A percentile compares a stretch with the other conserved stretches of the same genome.
Conservation (phyloP, 1,140 invertebrate genomes). For the Bradynema listronoti region DNA sequence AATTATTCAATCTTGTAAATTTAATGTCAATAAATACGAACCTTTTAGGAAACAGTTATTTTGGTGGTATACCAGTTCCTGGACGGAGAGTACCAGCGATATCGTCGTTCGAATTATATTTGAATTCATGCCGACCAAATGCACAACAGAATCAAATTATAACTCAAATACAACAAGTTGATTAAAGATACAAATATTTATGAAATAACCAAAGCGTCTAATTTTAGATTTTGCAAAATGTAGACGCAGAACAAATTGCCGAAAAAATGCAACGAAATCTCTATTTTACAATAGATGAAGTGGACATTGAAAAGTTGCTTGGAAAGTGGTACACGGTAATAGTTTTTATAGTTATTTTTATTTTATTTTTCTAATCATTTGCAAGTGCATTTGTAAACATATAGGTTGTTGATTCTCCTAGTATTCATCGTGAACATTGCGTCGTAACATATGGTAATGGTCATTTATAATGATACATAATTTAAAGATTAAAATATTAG, state of each 20-base stretch:
- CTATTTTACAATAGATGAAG: conserved; percentile 48
- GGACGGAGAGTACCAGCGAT: conserved; percentile 45
- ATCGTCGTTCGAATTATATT: conserved; percentile 41
- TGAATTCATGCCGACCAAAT: conserved; percentile 30
- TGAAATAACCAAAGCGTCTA: background rate
- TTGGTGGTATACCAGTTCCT: conserved; percentile 45
- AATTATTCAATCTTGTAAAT: too few species aligned
- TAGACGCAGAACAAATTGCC: conserved; percentile 42
- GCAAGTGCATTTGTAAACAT: background rate
- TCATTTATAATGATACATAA: too few species aligned
- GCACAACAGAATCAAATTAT: conserved; percentile 10
- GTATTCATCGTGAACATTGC: conserved; percentile 40
- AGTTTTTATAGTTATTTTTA: background rate
- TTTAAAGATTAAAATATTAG: too few species aligned
- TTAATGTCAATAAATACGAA: too few species aligned
- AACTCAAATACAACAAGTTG: conserved; percentile 6
- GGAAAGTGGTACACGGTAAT: conserved; percentile 39
- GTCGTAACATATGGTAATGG: conserved; percentile 39
- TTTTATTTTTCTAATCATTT: background rate
- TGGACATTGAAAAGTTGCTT: conserved; percentile 42
- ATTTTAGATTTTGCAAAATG: conserved; percentile 37
- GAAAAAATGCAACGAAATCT: conserved; percentile 40
- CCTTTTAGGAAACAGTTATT: too few species aligned
- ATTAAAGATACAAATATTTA: background rate
- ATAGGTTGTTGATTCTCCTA: conserved; percentile 41